Evolutionary conservation across 2,797 vertebrate species (phyloP), one percentile per base, ranked within the genome.

Genomic region (Gymnothorax javanicus): DNA sequence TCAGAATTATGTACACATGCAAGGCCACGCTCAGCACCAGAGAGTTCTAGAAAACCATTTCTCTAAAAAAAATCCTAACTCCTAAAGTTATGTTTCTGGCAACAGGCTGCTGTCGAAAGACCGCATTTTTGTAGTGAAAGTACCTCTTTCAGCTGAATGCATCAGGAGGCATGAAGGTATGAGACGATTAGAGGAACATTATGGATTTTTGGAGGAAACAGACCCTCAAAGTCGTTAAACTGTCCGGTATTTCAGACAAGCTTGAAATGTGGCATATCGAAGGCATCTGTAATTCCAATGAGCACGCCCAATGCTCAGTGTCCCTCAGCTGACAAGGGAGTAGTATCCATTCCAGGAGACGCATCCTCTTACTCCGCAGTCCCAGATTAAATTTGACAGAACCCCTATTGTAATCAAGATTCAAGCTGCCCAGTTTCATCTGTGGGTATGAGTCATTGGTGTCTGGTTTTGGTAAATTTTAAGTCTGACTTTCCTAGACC

Each of bases 131-230:
- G 52, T 11, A 17, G 58, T 75, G 57, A 82, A 81, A 33, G 75
- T 20, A 56, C 12, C n/a, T 86, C 54, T 73, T 81, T 25, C n/a
- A 73, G 50, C 27, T 50, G 33, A 43, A 17, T 23, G 33, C 50
- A 27, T 86, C 82, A 11, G 20, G 15, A 60, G 54, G 73, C 25
- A 56, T 86, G 25, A 87, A 84, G 57, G 84, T n/a, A 54, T 64
- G 27, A 60, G 23, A 7, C 60, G 83, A 58, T 64, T 77, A 84
- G 54, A 73, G 73, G 20, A 33, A 15, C 73, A 69, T 87, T 64
- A 84, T 60, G 52, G n/a, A 23, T 58, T 75, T 85, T 56, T 85
- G 73, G 25, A 27, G 69, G 67, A 85, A 85, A 85, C n/a, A 17
- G 20, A 11, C 15, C 57, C 52, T 33, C 17, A 84, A 84, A 75